These are phyloP conservation scores for Lepeophtheirus nordmannii DNA, from an alignment of 2,888 invertebrate genomes.

Conservation along the genomic window DNA sequence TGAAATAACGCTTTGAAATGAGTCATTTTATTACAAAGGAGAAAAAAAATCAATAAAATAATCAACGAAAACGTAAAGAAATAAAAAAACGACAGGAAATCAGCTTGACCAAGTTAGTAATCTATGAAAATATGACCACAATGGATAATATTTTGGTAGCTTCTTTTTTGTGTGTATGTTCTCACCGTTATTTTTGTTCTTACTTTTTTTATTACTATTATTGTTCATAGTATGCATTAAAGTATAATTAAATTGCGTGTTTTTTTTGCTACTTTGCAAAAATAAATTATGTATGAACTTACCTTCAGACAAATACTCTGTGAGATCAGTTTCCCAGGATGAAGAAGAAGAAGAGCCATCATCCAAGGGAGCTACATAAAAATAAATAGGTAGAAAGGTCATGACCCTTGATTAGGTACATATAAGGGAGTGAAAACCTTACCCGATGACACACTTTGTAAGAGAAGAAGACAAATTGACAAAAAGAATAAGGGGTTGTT, in stretches of 20 bases:
- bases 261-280: not conserved
- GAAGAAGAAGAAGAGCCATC: too few species aligned
- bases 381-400: too few species aligned
- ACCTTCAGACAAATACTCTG: constrained; percentile 4
- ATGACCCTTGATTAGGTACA: too few species aligned
- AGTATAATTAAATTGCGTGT: constrained; percentile 1
- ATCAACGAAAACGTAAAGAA: not conserved
- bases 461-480: too few species aligned
- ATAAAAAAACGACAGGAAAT: not conserved
- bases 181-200: not conserved
- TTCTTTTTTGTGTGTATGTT: too few species aligned
- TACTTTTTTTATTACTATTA: not conserved
- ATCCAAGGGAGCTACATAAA: too few species aligned
- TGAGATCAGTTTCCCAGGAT: constrained; percentile 1
- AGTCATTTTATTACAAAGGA: not conserved
- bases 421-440: too few species aligned
- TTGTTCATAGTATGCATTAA: not conserved
- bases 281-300: not conserved
- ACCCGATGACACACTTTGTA: too few species aligned
- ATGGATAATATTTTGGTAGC: not conserved
- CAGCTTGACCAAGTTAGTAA: not conserved
- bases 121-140: not conserved
- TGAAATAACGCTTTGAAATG: too few species aligned
- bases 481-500: too few species aligned
- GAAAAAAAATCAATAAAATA: not conserved